These are phyloP conservation scores for Drosophila cardini DNA, from an alignment of 1,140 invertebrate genomes.

Conservation along the genomic window DNA sequence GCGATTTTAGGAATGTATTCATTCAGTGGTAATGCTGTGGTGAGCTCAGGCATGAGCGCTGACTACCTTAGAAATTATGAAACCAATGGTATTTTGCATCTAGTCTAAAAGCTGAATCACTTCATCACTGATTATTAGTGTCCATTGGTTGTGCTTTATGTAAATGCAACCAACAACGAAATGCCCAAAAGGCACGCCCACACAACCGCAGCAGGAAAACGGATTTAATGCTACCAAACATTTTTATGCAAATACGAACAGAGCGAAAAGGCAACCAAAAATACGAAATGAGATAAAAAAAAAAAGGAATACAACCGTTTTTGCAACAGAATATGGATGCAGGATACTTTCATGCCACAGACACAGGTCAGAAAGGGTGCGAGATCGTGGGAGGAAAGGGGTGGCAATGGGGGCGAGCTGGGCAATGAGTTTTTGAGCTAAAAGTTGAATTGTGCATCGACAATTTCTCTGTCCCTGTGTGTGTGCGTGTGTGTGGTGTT, in stretches of 20 bases:
- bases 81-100: no score
- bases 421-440: constrained; percentile 80
- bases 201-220: constrained; percentile 60
- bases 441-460: constrained; percentile 83
- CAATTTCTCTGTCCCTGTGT: constrained; percentile 35
- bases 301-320: constrained; percentile 32
- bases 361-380: constrained; percentile 11
- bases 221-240: constrained; percentile 49
- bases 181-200: constrained; percentile 50
- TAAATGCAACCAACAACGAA: constrained; percentile 49
- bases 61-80: no score
- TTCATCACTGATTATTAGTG: constrained; percentile 77
- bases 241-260: constrained; percentile 66
- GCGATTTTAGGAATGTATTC: no score
- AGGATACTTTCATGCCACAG: constrained; percentile 65
- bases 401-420: constrained; percentile 14
- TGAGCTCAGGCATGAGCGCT: no score
- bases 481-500: constrained; percentile 48
- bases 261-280: constrained; percentile 4
- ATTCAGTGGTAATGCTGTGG: no score
- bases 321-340: constrained; percentile 70
- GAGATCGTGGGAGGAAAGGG: not conserved
- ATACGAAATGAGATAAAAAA: not conserved
- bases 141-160: constrained; percentile 59
- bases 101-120: constrained; percentile 40